phyloP scores from a whole-genome alignment of 2,113 vertebrate genomes.

The Elachura formosa region DNA sequence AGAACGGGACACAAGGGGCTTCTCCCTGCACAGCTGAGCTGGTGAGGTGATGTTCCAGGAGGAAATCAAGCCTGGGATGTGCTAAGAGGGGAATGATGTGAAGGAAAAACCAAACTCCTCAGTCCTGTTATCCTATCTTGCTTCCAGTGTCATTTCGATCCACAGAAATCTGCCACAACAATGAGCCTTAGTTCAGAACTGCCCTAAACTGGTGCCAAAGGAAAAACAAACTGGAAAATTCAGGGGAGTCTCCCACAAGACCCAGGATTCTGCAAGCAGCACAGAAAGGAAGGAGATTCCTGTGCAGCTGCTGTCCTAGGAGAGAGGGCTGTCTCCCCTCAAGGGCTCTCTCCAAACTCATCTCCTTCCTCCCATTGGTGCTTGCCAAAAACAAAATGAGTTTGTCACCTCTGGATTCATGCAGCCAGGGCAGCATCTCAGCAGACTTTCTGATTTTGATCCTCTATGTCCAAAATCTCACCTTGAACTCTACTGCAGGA shows the following conservation, averaged over 20 bases:
- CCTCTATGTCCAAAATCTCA: accelerated
- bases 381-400: background rate
- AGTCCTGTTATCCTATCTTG: accelerated
- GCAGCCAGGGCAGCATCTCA: background rate
- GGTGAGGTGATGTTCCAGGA: background rate
- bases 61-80: background rate
- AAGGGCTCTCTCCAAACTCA: accelerated
- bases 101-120: background rate
- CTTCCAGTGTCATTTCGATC: background rate
- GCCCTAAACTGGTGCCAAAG: background rate
- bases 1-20: background rate
- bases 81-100: background rate
- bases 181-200: background rate
- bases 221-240: background rate
- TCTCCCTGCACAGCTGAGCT: accelerated
- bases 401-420: accelerated
- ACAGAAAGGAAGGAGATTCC: background rate
- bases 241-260: too few relatives aligned
- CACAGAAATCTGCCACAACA: background rate
- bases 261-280: accelerated
- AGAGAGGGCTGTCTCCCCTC: background rate
- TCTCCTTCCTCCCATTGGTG: background rate
- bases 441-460: accelerated
- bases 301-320: accelerated
- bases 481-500: background rate